Evolutionary conservation across 2,113 vertebrate genomes (phyloP), one percentile per base, ranked within the genome.

Genomic region (Ceuthmochares aereus): DNA sequence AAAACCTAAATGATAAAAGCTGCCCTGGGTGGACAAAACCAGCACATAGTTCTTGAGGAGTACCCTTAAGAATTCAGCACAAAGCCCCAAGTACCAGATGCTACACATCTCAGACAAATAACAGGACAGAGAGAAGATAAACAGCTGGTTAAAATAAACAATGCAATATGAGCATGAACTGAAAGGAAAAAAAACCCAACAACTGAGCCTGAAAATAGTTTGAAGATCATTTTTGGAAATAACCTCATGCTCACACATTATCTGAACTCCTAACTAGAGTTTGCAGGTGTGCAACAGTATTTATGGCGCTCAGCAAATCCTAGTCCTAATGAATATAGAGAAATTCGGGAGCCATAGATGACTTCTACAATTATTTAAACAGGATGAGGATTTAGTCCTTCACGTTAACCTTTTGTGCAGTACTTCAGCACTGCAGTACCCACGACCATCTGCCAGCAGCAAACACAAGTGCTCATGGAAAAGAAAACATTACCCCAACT

Each of bases 391-490:
- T 49, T 90, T 63, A 93, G 75, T 49, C 59, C 79, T 86, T 81
- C 56, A 19, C 0, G 2, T 89, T 78, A 90, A 93, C 68, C 91
- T 90, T 92, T 84, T 51, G 54, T 76, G 56, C 66, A 76, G 45
- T 34, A 54, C 52, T 70, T 91, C 37, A 82, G 62, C 43, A 47
- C 42, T 70, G n/a, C 40, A 37, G 62, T 30, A 82, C 87, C 67
- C 79, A 70, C 25, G 58, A 88, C 82, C 93, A 95, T 80, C 84
- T 96, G 87, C 47, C 75, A 94, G 59, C 55, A 90, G 67, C 59
- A 87, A 87, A 89, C 0, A 0, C 64, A 95, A 93, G 58, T 14
- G 59, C 36, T 87, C 32, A 30, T 45, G 59, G 45, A 88, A 89
- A 81, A 87, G 4, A 82, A 84, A 90, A 54, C 18, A 79, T 47